phyloP scores from a whole-genome alignment of 2,888 invertebrate species.

The Hypsopygia costalis region DNA sequence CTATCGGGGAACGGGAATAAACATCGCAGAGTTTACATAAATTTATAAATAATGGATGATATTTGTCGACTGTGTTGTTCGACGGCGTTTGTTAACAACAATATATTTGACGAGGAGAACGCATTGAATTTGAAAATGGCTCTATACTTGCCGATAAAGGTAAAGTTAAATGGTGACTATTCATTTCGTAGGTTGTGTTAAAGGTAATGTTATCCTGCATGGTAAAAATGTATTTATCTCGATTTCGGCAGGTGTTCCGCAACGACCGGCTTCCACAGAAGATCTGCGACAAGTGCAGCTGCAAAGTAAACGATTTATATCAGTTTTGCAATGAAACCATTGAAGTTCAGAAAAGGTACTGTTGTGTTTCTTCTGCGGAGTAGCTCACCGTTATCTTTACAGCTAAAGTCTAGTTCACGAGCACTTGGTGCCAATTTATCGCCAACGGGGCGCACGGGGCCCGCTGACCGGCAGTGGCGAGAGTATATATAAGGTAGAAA shows the following conservation, averaged over 20 bases:
- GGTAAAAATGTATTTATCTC: constrained; percentile 9
- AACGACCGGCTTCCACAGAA: constrained; percentile 86
- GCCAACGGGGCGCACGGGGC: too few relatives aligned
- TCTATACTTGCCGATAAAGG: constrained; percentile 87
- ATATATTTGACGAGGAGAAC: constrained; percentile 85
- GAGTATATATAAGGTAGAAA: too few relatives aligned
- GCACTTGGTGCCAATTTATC: too few relatives aligned
- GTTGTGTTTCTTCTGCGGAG: too few relatives aligned
- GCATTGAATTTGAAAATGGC: constrained; percentile 86
- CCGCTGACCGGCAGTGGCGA: too few relatives aligned
- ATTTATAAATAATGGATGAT: constrained; percentile 55
- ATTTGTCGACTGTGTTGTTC: constrained; percentile 72
- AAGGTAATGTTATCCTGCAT: constrained; percentile 29
- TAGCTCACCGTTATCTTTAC: too few relatives aligned
- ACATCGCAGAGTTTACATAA: constrained; percentile 38
- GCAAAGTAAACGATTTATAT: constrained; percentile 85
- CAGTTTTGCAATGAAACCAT: constrained; percentile 86
- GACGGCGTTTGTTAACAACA: constrained; percentile 80
- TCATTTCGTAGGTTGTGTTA: constrained; percentile 19
- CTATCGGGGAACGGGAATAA: constrained; percentile 37
- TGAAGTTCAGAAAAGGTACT: constrained; percentile 82
- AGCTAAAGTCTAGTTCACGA: too few relatives aligned
- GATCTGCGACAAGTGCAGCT: constrained; percentile 86
- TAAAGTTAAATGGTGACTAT: constrained; percentile 40
- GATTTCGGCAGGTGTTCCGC: constrained; percentile 78